These are phyloP conservation scores for Morpho helenor DNA, from an alignment of 2,888 invertebrate genomes.

Conservation along the genomic window DNA sequence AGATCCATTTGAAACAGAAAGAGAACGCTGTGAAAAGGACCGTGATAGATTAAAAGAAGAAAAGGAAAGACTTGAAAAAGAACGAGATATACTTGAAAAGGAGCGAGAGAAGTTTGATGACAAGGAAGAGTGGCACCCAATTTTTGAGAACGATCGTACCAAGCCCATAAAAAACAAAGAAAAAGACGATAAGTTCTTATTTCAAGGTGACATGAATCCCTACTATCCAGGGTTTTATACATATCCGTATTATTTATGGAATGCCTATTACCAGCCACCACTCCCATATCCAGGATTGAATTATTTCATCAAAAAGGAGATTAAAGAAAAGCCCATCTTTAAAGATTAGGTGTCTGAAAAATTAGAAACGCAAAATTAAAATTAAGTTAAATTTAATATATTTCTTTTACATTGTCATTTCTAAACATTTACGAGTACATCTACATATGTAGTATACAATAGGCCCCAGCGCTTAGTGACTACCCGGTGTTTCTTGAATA, in stretches of 20 bases:
- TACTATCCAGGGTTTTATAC: conserved; percentile 40
- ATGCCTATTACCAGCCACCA: conserved; percentile 31
- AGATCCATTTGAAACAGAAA: background rate
- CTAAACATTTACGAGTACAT: too few species aligned
- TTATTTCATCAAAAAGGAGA: conserved; percentile 39
- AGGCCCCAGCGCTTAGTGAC: too few species aligned
- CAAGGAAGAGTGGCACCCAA: conserved; percentile 37
- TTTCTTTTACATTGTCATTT: too few species aligned
- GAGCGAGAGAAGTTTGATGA: conserved; percentile 11
- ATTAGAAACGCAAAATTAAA: too few species aligned
- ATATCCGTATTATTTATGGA: conserved; percentile 42
- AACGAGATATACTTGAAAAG: conserved; percentile 12
- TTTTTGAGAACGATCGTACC: conserved; percentile 34
- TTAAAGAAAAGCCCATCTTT: conserved; percentile 34
- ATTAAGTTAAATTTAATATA: too few species aligned
- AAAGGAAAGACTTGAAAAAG: conserved; percentile 5
- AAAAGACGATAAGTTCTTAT: conserved; percentile 42
- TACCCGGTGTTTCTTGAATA: too few species aligned
- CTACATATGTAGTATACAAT: too few species aligned
- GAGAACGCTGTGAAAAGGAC: conserved; percentile 3
- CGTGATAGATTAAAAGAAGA: background rate
- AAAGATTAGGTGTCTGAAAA: background rate
- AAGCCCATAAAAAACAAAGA: conserved; percentile 41
- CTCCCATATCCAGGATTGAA: conserved; percentile 36
- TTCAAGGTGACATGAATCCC: conserved; percentile 30